A percentile compares a stretch with the other conserved stretches of the same genome.
Evolutionary conservation across 2,888 invertebrate genomes (phyloP).

Genomic region (Ceraclea dissimilis): DNA sequence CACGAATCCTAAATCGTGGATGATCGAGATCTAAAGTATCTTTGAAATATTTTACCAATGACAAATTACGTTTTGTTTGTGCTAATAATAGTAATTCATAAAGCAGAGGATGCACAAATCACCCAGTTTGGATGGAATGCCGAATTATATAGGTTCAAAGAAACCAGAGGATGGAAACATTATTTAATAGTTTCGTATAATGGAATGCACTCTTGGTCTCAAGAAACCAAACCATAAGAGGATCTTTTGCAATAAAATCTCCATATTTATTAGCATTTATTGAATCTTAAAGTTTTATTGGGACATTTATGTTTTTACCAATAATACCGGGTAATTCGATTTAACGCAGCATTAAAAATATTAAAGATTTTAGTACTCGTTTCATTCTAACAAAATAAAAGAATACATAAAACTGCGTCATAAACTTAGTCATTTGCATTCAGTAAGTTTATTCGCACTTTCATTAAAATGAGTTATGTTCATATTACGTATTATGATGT

Average conservation of each 20-base stretch:
- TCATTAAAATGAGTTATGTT: too few relatives aligned
- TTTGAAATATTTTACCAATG: too few relatives aligned
- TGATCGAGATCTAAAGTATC: too few relatives aligned
- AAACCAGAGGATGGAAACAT: too few relatives aligned
- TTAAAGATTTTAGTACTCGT: not conserved
- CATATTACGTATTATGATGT: too few relatives aligned
- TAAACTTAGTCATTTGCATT: too few relatives aligned
- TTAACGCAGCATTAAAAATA: too few relatives aligned
- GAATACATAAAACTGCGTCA: too few relatives aligned
- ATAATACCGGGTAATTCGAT: not conserved
- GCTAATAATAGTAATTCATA: not conserved
- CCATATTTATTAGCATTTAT: not conserved
- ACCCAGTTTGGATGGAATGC: not conserved
- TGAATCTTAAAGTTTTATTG: not conserved
- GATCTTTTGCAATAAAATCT: not conserved
- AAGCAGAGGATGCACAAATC: not conserved
- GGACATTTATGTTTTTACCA: not conserved
- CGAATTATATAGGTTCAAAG: not conserved
- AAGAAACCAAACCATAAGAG: not conserved
- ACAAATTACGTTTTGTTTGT: not conserved
- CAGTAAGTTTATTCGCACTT: too few relatives aligned
- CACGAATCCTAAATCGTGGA: too few relatives aligned
- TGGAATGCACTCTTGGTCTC: not conserved
- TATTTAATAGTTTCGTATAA: not conserved
- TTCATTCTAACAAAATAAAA: not conserved